These are phyloP conservation scores for Chloroceryle amazona DNA, from an alignment of 2,797 vertebrate species.

Conservation along the genomic window DNA sequence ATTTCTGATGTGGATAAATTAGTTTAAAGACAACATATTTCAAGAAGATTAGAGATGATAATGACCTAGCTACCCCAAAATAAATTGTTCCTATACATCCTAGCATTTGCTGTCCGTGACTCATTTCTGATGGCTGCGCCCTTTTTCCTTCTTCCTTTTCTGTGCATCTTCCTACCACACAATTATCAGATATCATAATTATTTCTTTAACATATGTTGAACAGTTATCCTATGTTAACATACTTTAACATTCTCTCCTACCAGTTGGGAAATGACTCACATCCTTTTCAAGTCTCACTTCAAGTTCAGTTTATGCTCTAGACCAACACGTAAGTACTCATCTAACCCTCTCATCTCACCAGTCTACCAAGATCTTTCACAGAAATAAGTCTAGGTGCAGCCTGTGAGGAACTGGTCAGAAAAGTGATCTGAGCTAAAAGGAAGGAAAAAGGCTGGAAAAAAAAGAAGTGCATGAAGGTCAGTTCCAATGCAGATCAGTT, in stretches of 20 bases:
- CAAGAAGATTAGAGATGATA: constrained; percentile 25
- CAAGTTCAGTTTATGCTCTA: background rate
- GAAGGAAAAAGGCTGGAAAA: background rate
- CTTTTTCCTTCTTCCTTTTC: background rate
- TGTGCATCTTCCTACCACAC: background rate
- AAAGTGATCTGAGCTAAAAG: background rate
- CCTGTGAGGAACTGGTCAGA: background rate
- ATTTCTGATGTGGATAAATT: constrained; percentile 62
- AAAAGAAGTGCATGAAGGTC: background rate
- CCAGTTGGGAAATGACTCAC: background rate
- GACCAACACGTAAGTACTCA: background rate
- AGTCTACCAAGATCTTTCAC: background rate
- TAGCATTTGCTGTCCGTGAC: background rate
- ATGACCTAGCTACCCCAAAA: constrained; percentile 13
- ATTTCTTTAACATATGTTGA: background rate
- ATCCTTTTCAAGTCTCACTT: background rate
- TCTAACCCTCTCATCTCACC: background rate
- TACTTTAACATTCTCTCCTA: background rate
- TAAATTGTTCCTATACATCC: background rate
- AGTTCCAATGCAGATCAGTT: background rate
- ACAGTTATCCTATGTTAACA: background rate
- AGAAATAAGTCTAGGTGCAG: background rate
- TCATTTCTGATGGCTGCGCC: background rate
- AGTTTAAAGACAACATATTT: constrained; percentile 58
- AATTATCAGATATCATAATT: background rate